Evolutionary conservation across 2,888 invertebrate species (phyloP).

Genomic region (Aradus depressus): DNA sequence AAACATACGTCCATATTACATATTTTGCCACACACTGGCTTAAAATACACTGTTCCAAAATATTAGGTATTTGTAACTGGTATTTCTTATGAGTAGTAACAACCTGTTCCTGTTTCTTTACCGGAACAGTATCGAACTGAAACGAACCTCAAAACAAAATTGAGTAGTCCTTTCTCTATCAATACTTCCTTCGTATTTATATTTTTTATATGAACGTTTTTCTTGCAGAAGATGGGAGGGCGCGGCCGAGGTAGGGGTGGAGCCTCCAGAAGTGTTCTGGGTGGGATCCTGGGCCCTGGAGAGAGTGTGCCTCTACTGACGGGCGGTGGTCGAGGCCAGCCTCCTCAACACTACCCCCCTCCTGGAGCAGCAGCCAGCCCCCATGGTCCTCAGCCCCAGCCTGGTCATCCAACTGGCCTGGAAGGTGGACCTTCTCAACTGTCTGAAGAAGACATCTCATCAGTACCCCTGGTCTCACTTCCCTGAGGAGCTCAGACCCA

Average conservation of each 20-base stretch:
- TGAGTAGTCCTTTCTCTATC: too few species aligned
- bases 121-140: too few species aligned
- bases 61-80: too few species aligned
- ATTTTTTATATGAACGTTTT: background rate
- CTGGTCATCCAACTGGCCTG: slow-evolving; percentile 13
- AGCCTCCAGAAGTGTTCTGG: slow-evolving; percentile 35
- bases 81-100: too few species aligned
- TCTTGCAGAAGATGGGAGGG: slow-evolving; percentile 34
- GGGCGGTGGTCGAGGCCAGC: slow-evolving; percentile 37
- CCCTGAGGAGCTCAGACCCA: slow-evolving; percentile 31
- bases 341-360: slow-evolving; percentile 39
- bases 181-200: background rate
- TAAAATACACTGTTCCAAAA: too few species aligned
- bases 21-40: too few species aligned
- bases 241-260: slow-evolving; percentile 36
- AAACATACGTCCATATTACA: too few species aligned
- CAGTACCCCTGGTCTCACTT: slow-evolving; percentile 30
- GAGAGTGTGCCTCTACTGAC: slow-evolving; percentile 38
- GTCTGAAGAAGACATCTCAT: slow-evolving; percentile 11
- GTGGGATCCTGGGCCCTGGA: slow-evolving; percentile 36
- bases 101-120: too few species aligned
- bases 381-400: slow-evolving; percentile 33
- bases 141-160: too few species aligned
- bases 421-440: slow-evolving; percentile 19
- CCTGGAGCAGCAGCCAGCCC: slow-evolving; percentile 40